Evolutionary conservation across 1,140 invertebrate species (phyloP).

Genomic region (Aporrectodea caliginosa): DNA sequence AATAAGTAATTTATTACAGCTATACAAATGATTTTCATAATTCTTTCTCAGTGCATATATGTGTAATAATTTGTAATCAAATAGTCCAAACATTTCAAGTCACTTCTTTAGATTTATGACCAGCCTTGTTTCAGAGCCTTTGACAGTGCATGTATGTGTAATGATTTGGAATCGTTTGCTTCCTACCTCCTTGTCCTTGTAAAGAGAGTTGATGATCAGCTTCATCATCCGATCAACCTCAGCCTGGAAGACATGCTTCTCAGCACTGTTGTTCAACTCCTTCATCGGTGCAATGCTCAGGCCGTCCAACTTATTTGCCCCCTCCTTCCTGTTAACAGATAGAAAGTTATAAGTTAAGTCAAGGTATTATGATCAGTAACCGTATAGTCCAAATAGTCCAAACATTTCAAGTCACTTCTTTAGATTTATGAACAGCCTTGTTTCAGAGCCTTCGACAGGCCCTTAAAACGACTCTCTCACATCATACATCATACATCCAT

Average conservation of each 20-base stretch:
- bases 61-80: not conserved
- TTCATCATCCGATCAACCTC: constrained; percentile 99
- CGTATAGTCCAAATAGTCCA: not conserved
- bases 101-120: not conserved
- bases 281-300: constrained; percentile 86
- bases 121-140: too few species aligned
- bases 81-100: not conserved
- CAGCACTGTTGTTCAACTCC: constrained; percentile 81
- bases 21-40: too few species aligned
- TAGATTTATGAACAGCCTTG: not conserved
- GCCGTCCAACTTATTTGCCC: constrained; percentile 93
- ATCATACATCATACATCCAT: too few species aligned
- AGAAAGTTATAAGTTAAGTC: too few species aligned
- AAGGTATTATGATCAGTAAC: not conserved
- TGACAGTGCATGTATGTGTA: too few species aligned
- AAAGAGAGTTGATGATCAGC: constrained; percentile 96
- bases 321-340: constrained; percentile 79
- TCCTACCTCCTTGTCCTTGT: constrained; percentile 88
- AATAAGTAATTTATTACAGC: too few species aligned
- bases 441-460: too few species aligned
- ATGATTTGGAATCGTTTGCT: too few species aligned
- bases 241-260: constrained; percentile 88
- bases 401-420: not conserved
- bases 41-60: not conserved
- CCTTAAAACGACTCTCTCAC: too few species aligned